Percentiles rank a stretch among this genome's conserved stretches.
These are phyloP conservation scores for Serinus canaria DNA, from an alignment of 2,113 vertebrate genomes.

Conservation along the genomic window DNA sequence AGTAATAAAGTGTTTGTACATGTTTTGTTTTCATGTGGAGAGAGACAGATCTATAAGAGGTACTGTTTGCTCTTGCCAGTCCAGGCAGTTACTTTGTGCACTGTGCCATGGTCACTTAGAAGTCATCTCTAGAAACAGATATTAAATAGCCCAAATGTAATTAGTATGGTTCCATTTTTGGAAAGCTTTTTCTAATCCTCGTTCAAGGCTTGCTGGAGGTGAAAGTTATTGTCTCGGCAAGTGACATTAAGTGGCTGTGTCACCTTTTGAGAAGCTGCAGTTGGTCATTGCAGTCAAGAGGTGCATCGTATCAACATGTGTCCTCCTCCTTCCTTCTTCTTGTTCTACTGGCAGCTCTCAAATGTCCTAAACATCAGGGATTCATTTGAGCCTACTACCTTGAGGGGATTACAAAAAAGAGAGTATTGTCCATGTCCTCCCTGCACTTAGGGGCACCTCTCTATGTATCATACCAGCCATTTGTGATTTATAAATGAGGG, in stretches of 20 bases:
- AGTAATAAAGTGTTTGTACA: not conserved
- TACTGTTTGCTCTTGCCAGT: not conserved
- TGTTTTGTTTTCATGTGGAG: not conserved
- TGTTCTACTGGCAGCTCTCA: not conserved
- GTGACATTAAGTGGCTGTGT: not conserved
- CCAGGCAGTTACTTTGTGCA: not conserved
- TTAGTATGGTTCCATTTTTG: not conserved
- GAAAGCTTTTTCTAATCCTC: not conserved
- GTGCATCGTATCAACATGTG: not conserved
- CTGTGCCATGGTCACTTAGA: not conserved
- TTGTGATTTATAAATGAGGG: not conserved
- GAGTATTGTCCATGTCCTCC: not conserved
- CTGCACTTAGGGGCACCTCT: fast-evolving
- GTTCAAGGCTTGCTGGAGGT: not conserved
- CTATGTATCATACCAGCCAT: not conserved
- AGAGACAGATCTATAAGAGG: not conserved
- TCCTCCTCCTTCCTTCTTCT: not conserved
- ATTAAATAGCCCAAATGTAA: not conserved
- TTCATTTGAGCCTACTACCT: not conserved
- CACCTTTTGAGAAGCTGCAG: not conserved
- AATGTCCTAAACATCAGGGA: not conserved
- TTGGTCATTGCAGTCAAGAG: not conserved
- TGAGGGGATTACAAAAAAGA: not conserved
- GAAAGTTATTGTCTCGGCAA: not conserved
- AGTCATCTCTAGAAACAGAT: not conserved